phyloP scores from a whole-genome alignment of 2,113 vertebrate genomes.

The Cariama cristata region DNA sequence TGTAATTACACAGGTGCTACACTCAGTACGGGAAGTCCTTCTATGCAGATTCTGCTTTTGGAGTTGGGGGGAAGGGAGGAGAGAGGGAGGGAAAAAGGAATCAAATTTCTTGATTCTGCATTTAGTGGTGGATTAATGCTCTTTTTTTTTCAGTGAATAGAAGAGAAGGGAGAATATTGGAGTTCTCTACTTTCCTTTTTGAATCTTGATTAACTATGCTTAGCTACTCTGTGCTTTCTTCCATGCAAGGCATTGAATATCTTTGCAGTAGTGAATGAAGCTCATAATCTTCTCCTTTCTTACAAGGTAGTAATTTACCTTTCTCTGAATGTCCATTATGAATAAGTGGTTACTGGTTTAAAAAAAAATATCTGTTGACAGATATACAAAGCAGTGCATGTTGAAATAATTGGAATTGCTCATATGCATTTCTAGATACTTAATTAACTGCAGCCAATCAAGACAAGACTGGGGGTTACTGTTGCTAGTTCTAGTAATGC shows the following conservation, averaged over 20 bases:
- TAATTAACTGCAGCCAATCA: conserved; percentile 47
- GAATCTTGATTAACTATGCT: conserved; percentile 59
- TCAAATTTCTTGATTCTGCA: conserved; percentile 64
- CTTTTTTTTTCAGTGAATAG: conserved; percentile 49
- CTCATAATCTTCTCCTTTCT: conserved; percentile 43
- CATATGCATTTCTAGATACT: background rate
- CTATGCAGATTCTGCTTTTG: conserved; percentile 4
- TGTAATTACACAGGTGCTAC: conserved; percentile 28
- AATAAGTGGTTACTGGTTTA: conserved; percentile 29
- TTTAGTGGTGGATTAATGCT: conserved; percentile 60
- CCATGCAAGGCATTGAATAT: conserved; percentile 36
- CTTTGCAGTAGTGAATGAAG: conserved; percentile 32
- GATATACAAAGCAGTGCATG: background rate
- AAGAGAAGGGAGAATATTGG: conserved; percentile 50
- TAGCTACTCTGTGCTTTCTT: conserved; percentile 4
- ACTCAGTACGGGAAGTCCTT: background rate
- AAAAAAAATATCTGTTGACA: conserved; percentile 46
- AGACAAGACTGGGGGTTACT: background rate
- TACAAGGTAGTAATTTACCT: conserved; percentile 54
- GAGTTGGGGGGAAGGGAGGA: conserved; percentile 19
- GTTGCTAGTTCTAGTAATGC: conserved; percentile 5
- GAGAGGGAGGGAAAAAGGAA: conserved; percentile 35
- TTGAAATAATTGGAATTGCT: conserved; percentile 43
- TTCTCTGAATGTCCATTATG: conserved; percentile 58
- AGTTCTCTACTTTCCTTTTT: conserved; percentile 47